Conservation (phyloP, 2,888 invertebrate genomes). For the Sussaba pulchella region DNA sequence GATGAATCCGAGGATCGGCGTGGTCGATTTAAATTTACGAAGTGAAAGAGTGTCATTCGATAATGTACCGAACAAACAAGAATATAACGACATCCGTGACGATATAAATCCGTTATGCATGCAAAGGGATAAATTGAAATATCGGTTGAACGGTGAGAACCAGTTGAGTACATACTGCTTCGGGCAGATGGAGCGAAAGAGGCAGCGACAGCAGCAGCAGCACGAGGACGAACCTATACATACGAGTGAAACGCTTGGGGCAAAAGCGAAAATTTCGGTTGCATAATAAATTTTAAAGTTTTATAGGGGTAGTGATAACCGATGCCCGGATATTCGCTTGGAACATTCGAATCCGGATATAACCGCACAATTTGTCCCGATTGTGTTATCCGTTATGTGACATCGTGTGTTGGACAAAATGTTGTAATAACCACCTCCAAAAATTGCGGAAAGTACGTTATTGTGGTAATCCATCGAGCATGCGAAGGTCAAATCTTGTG, state of each 20-base stretch:
- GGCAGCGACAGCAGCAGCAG: not conserved
- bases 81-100: not conserved
- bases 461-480: too few relatives aligned
- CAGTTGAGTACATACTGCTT: not conserved
- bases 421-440: too few relatives aligned
- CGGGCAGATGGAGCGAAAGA: too few relatives aligned
- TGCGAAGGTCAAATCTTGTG: too few relatives aligned
- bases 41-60: not conserved
- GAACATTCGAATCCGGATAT: not conserved
- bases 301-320: conserved; percentile 3
- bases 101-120: not conserved
- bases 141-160: not conserved
- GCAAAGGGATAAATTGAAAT: conserved; percentile 9
- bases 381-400: too few relatives aligned
- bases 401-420: too few relatives aligned
- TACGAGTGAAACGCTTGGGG: conserved; percentile 15
- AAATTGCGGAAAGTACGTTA: too few relatives aligned
- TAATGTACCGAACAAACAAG: not conserved
- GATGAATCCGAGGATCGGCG: not conserved
- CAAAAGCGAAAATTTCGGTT: not conserved
- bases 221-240: not conserved
- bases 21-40: not conserved
- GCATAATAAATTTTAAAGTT: not conserved
- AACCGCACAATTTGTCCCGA: not conserved
- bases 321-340: not conserved